phyloP scores from a whole-genome alignment of 2,113 vertebrate species.

The Larimichthys crocea region DNA sequence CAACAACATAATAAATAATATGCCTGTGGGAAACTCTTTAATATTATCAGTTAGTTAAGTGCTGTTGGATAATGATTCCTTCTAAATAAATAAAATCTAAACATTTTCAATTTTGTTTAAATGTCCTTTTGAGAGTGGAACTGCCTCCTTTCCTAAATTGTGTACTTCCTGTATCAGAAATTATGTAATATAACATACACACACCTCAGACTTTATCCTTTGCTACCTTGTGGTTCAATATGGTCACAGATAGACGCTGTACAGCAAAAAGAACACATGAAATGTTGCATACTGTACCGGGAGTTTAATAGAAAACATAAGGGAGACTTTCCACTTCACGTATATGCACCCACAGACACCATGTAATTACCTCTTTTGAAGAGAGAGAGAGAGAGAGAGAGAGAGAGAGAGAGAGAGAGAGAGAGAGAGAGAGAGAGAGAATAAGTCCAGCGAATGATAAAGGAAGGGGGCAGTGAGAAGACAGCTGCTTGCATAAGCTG shows the following conservation, averaged over 20 bases:
- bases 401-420: neutral
- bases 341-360: constrained; percentile 5
- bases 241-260: neutral
- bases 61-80: neutral
- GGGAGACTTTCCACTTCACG: neutral
- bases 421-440: neutral
- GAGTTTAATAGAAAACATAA: neutral
- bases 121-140: neutral
- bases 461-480: constrained; percentile 46
- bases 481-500: constrained; percentile 72
- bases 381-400: neutral
- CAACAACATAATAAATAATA: neutral
- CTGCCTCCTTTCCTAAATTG: neutral
- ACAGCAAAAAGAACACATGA: neutral
- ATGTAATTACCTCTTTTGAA: constrained; percentile 37
- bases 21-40: neutral
- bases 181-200: neutral
- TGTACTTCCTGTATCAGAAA: neutral
- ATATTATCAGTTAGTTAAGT: neutral
- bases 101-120: neutral
- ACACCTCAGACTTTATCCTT: neutral
- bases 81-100: neutral
- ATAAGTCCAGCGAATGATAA: constrained; percentile 47
- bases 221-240: neutral
- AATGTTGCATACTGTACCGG: neutral